phyloP scores from a whole-genome alignment of 2,888 invertebrate genomes.

The Leptopilina myrica region DNA sequence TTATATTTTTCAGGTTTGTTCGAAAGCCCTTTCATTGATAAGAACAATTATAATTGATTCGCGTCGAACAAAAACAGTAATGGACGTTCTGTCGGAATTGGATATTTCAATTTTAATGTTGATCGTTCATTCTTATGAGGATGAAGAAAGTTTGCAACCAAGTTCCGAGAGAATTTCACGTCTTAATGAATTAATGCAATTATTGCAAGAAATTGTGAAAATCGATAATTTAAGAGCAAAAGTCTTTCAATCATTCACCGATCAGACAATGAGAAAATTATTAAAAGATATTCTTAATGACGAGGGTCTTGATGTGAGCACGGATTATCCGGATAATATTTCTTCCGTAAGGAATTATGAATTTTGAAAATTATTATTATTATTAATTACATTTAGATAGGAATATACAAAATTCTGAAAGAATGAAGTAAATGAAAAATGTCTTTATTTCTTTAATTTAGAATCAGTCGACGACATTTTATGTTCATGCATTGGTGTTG shows the following conservation, averaged over 20 bases:
- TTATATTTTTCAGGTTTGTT: constrained; percentile 68
- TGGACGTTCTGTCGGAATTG: constrained; percentile 70
- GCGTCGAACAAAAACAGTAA: constrained; percentile 60
- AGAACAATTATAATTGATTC: constrained; percentile 74
- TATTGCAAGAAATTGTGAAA: constrained; percentile 76
- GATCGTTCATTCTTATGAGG: constrained; percentile 72
- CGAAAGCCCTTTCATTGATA: constrained; percentile 76
- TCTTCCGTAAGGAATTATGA: constrained; percentile 61
- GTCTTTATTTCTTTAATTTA: constrained; percentile 58
- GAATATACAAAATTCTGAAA: too few species aligned
- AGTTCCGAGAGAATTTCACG: constrained; percentile 72
- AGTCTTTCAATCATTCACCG: constrained; percentile 74
- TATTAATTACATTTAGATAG: too few species aligned
- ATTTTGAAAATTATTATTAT: background rate
- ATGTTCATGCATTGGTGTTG: constrained; percentile 77
- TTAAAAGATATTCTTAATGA: constrained; percentile 74
- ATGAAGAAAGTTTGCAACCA: constrained; percentile 60
- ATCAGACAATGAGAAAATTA: constrained; percentile 73
- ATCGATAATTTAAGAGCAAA: constrained; percentile 68
- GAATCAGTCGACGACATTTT: constrained; percentile 76
- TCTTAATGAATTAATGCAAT: constrained; percentile 77
- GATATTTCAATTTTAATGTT: constrained; percentile 76
- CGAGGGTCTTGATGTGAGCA: constrained; percentile 48
- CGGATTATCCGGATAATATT: constrained; percentile 57
- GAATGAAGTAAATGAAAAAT: background rate